Evolutionary conservation across 2,797 vertebrate genomes (phyloP).

Genomic region (Etheostoma nigrum): DNA sequence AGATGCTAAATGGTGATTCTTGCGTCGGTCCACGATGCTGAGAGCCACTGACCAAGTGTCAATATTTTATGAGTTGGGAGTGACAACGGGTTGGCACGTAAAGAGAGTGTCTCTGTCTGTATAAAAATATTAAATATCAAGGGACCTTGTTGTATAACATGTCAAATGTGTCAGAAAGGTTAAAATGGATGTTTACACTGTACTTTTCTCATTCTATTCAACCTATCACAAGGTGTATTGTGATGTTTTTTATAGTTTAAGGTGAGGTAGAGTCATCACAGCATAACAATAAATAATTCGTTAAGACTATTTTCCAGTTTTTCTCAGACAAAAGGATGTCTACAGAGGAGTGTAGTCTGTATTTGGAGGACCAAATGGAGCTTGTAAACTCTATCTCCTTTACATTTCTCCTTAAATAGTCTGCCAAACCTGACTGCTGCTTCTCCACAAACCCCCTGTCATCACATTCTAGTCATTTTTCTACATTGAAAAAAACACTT

Average conservation of each 20-base stretch:
- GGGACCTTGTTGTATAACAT: not conserved
- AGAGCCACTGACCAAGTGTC: no score
- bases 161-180: not conserved
- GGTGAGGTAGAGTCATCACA: constrained; percentile 13
- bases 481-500: constrained; percentile 33
- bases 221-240: constrained; percentile 12
- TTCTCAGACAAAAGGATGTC: constrained; percentile 20
- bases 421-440: constrained; percentile 40
- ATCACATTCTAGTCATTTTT: constrained; percentile 32
- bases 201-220: not conserved
- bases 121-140: not conserved
- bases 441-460: constrained; percentile 30
- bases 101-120: not conserved
- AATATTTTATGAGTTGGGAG: no score
- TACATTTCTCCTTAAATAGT: constrained; percentile 49
- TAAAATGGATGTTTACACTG: not conserved
- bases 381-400: constrained; percentile 55
- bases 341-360: constrained; percentile 14
- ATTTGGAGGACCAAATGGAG: constrained; percentile 36
- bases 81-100: no score
- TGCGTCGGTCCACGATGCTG: no score
- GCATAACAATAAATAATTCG: constrained; percentile 1
- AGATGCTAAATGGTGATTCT: no score
- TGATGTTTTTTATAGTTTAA: constrained; percentile 16
- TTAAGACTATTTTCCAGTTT: constrained; percentile 20